These are phyloP conservation scores for Xenopus petersii DNA, from an alignment of 2,797 vertebrate species.

Conservation along the genomic window DNA sequence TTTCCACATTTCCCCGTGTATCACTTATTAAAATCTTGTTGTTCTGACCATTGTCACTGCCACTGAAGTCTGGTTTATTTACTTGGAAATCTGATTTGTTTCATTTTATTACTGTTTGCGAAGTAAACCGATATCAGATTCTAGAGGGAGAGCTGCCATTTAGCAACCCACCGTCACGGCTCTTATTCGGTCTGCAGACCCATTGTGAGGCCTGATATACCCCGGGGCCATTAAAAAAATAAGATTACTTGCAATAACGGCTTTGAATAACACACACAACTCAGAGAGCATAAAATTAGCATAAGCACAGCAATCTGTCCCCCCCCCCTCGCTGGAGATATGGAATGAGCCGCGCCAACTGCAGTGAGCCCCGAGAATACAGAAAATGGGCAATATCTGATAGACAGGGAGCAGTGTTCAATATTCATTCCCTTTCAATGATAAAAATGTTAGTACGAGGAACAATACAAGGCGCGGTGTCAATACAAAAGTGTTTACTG, in stretches of 20 bases:
- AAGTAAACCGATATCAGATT: conserved; percentile 81
- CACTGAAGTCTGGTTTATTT: conserved; percentile 82
- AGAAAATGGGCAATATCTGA: conserved; percentile 57
- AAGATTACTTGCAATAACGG: conserved; percentile 90
- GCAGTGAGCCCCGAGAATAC: conserved; percentile 73
- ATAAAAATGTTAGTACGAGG: conserved; percentile 47
- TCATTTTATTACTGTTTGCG: conserved; percentile 85
- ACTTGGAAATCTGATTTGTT: conserved; percentile 86
- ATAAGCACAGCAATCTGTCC: conserved; percentile 75
- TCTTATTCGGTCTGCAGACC: conserved; percentile 76
- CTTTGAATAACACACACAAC: conserved; percentile 87
- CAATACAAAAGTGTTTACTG: conserved; percentile 45
- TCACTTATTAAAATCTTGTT: conserved; percentile 78
- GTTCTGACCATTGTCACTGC: conserved; percentile 77
- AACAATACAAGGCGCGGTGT: conserved; percentile 55
- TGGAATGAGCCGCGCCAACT: conserved; percentile 73
- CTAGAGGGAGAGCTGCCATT: conserved; percentile 77
- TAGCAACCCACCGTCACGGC: conserved; percentile 76
- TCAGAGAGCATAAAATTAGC: conserved; percentile 84
- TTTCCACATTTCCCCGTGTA: conserved; percentile 56
- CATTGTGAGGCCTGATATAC: conserved; percentile 75
- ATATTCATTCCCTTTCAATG: conserved; percentile 61
- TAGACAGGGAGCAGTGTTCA: conserved; percentile 53
- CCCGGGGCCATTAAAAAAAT: conserved; percentile 80
- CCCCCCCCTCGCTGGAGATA: conserved; percentile 58